phyloP scores from a whole-genome alignment of 2,113 vertebrate genomes.

The Callopanchax toddi region DNA sequence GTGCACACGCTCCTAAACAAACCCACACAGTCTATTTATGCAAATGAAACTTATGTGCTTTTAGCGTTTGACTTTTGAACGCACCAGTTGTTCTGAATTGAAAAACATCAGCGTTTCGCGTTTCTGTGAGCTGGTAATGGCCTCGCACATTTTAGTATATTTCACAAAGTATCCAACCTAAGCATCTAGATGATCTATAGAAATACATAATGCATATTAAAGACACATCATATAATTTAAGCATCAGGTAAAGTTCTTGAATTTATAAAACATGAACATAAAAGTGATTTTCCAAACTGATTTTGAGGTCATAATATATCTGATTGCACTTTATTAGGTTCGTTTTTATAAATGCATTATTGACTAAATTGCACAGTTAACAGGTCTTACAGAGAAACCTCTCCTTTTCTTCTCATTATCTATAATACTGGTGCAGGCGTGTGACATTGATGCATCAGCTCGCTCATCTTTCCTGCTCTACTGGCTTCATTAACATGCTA shows the following conservation, averaged over 20 bases:
- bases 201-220: constrained; percentile 7
- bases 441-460: constrained; percentile 30
- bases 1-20: constrained; percentile 7
- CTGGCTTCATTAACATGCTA: constrained; percentile 50
- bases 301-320: background rate
- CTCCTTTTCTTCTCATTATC: background rate
- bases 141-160: background rate
- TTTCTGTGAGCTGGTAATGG: constrained; percentile 26
- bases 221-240: too few relatives aligned
- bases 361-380: background rate
- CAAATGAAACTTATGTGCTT: constrained; percentile 23
- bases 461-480: constrained; percentile 13
- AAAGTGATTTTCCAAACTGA: too few relatives aligned
- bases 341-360: background rate
- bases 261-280: too few relatives aligned
- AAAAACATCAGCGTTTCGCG: constrained; percentile 12
- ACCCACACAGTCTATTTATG: constrained; percentile 36
- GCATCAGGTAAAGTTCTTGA: too few relatives aligned
- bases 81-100: constrained; percentile 12
- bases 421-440: background rate
- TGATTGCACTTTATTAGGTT: background rate
- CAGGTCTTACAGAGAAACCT: background rate
- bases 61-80: background rate
- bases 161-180: constrained; percentile 7
- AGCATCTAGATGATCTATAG: constrained; percentile 11